These are phyloP conservation scores for Mus minutoides DNA, from an alignment of 2,797 vertebrate species.

Conservation along the genomic window DNA sequence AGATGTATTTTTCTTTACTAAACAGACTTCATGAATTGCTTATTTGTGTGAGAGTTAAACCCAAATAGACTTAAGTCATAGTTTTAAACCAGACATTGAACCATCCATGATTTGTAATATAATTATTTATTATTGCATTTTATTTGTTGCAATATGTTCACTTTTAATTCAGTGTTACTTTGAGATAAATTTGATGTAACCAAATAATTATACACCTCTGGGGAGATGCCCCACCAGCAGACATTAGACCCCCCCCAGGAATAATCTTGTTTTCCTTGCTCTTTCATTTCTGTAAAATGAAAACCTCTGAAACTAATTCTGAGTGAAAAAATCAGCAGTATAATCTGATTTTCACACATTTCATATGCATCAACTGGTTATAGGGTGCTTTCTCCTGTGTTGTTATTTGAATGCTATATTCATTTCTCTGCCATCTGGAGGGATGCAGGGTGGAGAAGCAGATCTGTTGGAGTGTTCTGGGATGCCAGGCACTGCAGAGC, in stretches of 20 bases:
- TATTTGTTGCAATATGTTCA: neutral
- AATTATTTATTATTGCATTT: neutral
- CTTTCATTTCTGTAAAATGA: constrained; percentile 65
- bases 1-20: neutral
- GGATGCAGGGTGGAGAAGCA: constrained; percentile 38
- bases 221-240: neutral
- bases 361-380: constrained; percentile 70
- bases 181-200: neutral
- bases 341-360: constrained; percentile 76
- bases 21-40: neutral
- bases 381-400: constrained; percentile 62
- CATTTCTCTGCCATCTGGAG: constrained; percentile 74
- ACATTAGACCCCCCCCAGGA: neutral
- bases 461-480: neutral
- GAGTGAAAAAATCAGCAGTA: constrained; percentile 68
- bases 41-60: neutral
- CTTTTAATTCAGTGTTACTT: neutral
- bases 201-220: neutral
- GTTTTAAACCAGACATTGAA: constrained; percentile 7
- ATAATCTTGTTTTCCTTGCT: neutral
- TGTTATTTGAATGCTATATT: constrained; percentile 71
- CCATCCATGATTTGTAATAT: neutral
- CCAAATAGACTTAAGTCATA: neutral
- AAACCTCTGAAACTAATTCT: constrained; percentile 71
- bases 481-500: neutral